Evolutionary conservation across 2,797 vertebrate genomes (phyloP), one percentile per base, ranked within the genome.

Genomic region (Dicrostonyx torquatus): DNA sequence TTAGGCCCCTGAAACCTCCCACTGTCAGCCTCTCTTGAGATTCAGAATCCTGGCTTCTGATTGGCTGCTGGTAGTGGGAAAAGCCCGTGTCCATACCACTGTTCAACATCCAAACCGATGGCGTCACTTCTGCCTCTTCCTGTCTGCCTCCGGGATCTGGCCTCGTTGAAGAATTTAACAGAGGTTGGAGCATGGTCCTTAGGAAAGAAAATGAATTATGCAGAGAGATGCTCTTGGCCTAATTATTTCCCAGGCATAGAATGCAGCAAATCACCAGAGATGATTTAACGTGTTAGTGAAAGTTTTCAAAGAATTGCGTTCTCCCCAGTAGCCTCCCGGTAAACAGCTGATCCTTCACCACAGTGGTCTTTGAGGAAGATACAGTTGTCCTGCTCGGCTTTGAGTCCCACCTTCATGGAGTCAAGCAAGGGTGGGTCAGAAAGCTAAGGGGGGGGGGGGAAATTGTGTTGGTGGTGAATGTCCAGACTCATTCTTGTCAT

Each of bases 131-230:
- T 83, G 20, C 73, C 75, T 53, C 17, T 4, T 55, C 55, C 18
- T 55, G 18, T 93, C 82, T 83, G 20, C 78, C 75, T 53, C 0
- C 0, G 73, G 86, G 48, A 37, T 87, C 86, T 94, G 93, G 34
- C 94, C 96, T 95, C 45, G 24, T 93, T 96, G 45, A 68, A 94
- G 60, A 93, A 89, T 87, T 43, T 84, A 84, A 84, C 11, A 40
- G 70, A 68, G 53, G 29, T 88, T 34, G 84, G 92, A 73, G 18
- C 43, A 17, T 15, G 76, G 84, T 94, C 60, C 64, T 80, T 66
- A 79, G 76, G 83, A 78, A 93, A 86, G 92, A 90, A 92, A 95
- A 62, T 48, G 43, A 90, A n/a, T 87, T 70, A 80, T 62, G n/a
- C 34, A 68, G 90, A 75, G 95, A 92, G 50, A 75, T 77, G 45